Percentiles rank a stretch among this genome's conserved stretches.
phyloP scores from a whole-genome alignment of 2,888 invertebrate genomes.

The Bruchidius siliquastri region DNA sequence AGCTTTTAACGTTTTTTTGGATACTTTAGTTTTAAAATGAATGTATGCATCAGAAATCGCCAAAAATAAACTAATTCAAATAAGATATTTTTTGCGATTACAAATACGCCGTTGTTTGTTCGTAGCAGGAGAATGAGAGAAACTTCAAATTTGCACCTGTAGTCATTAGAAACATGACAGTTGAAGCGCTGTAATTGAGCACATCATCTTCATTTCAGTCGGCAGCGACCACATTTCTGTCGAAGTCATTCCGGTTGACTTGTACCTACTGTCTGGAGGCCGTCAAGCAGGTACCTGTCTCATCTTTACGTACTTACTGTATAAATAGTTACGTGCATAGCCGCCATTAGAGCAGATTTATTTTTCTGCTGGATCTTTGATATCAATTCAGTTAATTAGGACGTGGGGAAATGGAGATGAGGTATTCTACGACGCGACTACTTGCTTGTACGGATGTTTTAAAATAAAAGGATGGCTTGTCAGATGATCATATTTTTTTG shows the following conservation, averaged over 20 bases:
- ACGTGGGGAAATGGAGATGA: background rate
- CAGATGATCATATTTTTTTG: background rate
- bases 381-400: background rate
- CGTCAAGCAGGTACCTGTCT: background rate
- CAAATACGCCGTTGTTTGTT: too few species aligned
- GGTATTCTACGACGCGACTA: background rate
- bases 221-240: background rate
- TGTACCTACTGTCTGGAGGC: background rate
- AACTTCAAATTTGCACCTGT: background rate
- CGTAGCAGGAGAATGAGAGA: too few species aligned
- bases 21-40: too few species aligned
- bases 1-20: too few species aligned
- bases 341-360: background rate
- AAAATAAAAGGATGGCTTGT: background rate
- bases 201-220: background rate
- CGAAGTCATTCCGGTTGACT: background rate
- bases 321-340: background rate
- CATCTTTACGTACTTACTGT: background rate
- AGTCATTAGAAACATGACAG: background rate
- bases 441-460: background rate
- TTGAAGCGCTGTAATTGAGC: background rate
- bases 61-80: too few species aligned
- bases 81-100: too few species aligned
- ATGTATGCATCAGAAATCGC: too few species aligned
- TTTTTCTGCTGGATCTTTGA: background rate